Evolutionary conservation across 1,140 invertebrate genomes (phyloP).

Genomic region (Euura saliciscinereae): DNA sequence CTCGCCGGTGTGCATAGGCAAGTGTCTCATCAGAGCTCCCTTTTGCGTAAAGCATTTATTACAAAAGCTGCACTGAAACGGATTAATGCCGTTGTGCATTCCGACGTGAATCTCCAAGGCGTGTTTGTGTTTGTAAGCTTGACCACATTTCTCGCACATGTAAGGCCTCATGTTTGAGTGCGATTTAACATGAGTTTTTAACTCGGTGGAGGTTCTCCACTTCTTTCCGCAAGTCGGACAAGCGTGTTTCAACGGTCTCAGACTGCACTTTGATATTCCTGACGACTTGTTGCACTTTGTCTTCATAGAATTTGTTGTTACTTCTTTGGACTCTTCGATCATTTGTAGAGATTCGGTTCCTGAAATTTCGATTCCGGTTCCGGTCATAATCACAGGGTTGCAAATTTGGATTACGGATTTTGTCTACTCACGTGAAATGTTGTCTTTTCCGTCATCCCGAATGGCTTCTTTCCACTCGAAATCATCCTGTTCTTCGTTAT

Average conservation of each 20-base stretch:
- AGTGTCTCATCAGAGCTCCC: slow-evolving; percentile 68
- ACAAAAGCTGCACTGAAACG: slow-evolving; percentile 76
- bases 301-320: slow-evolving; percentile 8
- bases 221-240: slow-evolving; percentile 53
- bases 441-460: slow-evolving; percentile 8
- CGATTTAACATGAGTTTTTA: slow-evolving; percentile 53
- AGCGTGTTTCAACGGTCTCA: slow-evolving; percentile 35
- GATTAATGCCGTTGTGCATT: slow-evolving; percentile 72
- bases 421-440: not conserved
- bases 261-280: slow-evolving; percentile 28
- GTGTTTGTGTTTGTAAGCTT: slow-evolving; percentile 69
- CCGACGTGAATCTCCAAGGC: slow-evolving; percentile 70
- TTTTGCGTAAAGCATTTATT: slow-evolving; percentile 79
- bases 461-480: slow-evolving; percentile 18
- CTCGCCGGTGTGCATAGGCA: slow-evolving; percentile 72
- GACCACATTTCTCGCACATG: slow-evolving; percentile 69
- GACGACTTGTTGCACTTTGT: slow-evolving; percentile 23
- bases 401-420: slow-evolving; percentile 14
- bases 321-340: slow-evolving; percentile 2
- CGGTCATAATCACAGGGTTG: not conserved
- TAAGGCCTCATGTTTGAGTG: slow-evolving; percentile 57
- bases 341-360: slow-evolving; percentile 10
- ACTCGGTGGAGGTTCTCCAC: slow-evolving; percentile 49
- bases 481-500: slow-evolving; percentile 13
- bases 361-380: slow-evolving; percentile 1